Percentiles rank a stretch among this genome's conserved stretches.
Conservation (phyloP, 2,797 vertebrate species). For the Mycteria americana region DNA sequence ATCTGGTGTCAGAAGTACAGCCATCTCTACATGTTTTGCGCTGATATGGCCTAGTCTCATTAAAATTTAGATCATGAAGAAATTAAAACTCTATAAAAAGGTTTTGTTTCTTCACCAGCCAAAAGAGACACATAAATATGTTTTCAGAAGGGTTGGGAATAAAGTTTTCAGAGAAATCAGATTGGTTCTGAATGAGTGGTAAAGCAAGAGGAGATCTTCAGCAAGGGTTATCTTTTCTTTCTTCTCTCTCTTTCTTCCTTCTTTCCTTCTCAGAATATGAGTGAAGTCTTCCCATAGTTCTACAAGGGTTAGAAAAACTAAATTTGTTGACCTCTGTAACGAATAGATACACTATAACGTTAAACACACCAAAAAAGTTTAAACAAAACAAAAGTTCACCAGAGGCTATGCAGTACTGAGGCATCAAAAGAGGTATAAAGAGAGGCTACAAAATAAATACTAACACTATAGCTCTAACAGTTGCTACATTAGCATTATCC, state of each 20-base stretch:
- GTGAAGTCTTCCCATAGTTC: not conserved
- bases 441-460: not conserved
- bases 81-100: not conserved
- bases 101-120: not conserved
- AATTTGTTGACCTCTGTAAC: not conserved
- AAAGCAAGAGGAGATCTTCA: not conserved
- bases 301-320: not conserved
- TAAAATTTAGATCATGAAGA: not conserved
- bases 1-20: not conserved
- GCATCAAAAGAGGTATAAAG: not conserved
- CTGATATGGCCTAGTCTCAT: not conserved
- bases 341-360: not conserved
- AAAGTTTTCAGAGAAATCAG: not conserved
- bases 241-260: not conserved
- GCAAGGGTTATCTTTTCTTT: not conserved
- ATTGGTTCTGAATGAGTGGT: not conserved
- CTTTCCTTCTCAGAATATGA: not conserved
- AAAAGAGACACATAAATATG: not conserved
- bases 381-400: not conserved
- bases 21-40: not conserved
- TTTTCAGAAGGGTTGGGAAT: not conserved
- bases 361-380: not conserved
- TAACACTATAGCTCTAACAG: not conserved
- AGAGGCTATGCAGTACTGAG: not conserved
- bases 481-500: not conserved